Evolutionary conservation across 2,113 vertebrate genomes (phyloP).

Genomic region (Casuarius casuarius): DNA sequence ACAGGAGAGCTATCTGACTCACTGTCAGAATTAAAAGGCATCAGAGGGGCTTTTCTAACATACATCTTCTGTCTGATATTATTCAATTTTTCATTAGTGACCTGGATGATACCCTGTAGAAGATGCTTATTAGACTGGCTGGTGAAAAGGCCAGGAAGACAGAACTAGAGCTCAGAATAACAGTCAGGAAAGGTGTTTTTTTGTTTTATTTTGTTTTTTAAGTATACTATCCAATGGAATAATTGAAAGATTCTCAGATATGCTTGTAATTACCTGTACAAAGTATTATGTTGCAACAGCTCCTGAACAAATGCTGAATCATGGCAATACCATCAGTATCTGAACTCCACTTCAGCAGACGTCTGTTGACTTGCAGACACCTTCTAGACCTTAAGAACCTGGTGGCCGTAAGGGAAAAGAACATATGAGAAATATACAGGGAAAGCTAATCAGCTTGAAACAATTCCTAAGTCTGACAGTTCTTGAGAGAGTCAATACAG

Average conservation of each 20-base stretch:
- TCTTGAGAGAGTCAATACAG: neutral
- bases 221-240: neutral
- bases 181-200: neutral
- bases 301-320: neutral
- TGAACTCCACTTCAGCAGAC: neutral
- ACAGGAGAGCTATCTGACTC: neutral
- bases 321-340: neutral
- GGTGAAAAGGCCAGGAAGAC: neutral
- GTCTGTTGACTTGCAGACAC: neutral
- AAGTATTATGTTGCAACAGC: neutral
- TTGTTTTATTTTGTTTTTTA: neutral
- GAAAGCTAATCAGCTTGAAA: neutral
- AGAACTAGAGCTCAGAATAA: neutral
- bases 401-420: neutral
- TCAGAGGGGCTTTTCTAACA: neutral
- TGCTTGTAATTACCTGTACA: neutral
- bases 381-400: neutral
- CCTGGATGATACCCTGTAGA: constrained; percentile 4
- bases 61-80: neutral
- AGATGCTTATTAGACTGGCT: neutral
- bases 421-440: neutral
- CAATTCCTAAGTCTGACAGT: neutral
- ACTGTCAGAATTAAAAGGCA: neutral
- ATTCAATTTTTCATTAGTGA: constrained; percentile 3
- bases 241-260: neutral